phyloP scores from a whole-genome alignment of 53 echinoderm and acorn worm genomes.

The Patiria pectinifera region DNA sequence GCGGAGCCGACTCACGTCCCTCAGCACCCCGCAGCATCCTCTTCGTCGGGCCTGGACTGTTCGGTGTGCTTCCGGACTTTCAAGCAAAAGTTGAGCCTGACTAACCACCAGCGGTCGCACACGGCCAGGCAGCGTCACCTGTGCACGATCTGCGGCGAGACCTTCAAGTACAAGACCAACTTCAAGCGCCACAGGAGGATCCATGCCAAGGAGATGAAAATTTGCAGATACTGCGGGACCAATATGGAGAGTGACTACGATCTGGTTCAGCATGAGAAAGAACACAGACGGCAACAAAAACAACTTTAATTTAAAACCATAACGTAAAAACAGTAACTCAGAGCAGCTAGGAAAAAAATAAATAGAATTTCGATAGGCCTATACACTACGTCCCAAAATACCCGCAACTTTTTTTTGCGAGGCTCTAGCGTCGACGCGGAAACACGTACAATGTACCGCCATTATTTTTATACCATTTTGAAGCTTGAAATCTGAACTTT shows the following conservation, averaged over 20 bases:
- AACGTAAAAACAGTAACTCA: neutral
- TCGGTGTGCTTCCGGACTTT: conserved; percentile 71
- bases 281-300: conserved; percentile 71
- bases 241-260: conserved; percentile 84
- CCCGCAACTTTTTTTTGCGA: too few species aligned
- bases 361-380: too few species aligned
- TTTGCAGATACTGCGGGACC: conserved; percentile 80
- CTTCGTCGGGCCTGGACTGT: conserved; percentile 41
- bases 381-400: too few species aligned
- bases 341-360: too few species aligned
- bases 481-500: too few species aligned
- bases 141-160: conserved; percentile 79
- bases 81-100: conserved; percentile 84
- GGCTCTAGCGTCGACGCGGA: too few species aligned
- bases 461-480: too few species aligned
- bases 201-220: conserved; percentile 82
- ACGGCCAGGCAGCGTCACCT: conserved; percentile 64
- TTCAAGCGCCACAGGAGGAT: conserved; percentile 78
- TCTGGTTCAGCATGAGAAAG: conserved; percentile 91
- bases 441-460: too few species aligned
- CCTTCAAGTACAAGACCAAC: conserved; percentile 87
- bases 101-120: conserved; percentile 90
- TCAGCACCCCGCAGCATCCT: neutral
- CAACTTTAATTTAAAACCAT: neutral
- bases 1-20: neutral